phyloP scores from a whole-genome alignment of 35 echinoderm and acorn worm genomes.

The Ophiothrix spiculata region DNA sequence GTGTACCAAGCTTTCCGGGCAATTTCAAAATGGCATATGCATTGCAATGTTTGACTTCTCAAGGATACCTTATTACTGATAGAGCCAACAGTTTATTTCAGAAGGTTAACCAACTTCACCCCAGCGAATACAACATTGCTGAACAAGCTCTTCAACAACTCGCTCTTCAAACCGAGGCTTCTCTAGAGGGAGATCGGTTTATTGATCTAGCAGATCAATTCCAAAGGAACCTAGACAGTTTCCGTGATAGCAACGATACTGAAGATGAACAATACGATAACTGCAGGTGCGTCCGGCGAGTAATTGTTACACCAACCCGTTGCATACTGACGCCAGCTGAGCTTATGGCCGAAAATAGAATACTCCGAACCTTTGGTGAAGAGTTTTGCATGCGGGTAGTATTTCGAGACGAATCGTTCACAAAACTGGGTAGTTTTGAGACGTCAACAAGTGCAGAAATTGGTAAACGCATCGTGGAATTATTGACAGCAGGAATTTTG shows the following conservation, averaged over 20 bases:
- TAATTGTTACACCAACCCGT: not conserved
- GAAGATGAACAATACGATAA: not conserved
- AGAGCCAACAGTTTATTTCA: not conserved
- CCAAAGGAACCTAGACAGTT: not conserved
- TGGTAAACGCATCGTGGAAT: not conserved
- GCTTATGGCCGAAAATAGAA: conserved; percentile 24
- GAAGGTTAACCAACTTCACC: not conserved
- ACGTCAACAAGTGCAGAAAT: not conserved
- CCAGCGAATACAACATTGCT: not conserved
- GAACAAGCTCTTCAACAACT: not conserved
- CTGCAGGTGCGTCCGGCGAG: conserved; percentile 7
- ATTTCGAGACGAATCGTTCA: conserved; percentile 23
- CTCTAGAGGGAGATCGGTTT: not conserved
- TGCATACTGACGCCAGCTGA: not conserved
- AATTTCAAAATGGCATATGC: not conserved
- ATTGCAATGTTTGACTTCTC: not conserved
- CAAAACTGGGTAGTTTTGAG: not conserved
- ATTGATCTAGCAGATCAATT: not conserved
- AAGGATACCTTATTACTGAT: not conserved
- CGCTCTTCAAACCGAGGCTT: not conserved
- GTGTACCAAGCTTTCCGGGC: not conserved
- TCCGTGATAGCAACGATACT: not conserved
- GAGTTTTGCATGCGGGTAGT: conserved; percentile 21
- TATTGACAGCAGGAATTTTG: not conserved
- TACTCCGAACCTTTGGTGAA: conserved; percentile 19